Base-by-base conservation (phyloP, 1,140 invertebrate genomes). In the Brachionus manjavacas region DNA sequence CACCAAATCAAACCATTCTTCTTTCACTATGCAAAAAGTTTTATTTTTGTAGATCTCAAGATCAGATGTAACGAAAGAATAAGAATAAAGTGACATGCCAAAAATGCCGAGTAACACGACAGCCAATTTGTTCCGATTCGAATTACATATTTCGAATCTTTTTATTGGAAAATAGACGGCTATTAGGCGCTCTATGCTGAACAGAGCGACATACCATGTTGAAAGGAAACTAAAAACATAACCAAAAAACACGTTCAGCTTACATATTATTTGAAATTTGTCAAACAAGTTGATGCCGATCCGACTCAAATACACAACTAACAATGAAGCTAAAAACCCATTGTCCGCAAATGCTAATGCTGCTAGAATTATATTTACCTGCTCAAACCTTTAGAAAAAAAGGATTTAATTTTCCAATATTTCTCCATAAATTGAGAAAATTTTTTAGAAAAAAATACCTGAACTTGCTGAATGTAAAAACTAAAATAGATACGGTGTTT, bases 291-390 rank as follows among this genome's bases (percentile, higher is more conserved):
- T 86, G 85, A 91, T 90, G 4, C 90, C 90, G 1, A 91, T 60
- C 3, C 88, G 89, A 20, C 90, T 91, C 14, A 92, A 80, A 91
- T 91, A 92, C 0, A 91, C 90, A 2, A 91, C 84, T 3, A 91
- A 85, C 16, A 92, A 76, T 0, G 89, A 87, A 3, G 89, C 85
- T 2, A 92, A 85, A 78, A 91, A 92, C 11, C 89, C 88, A 46
- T 91, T 90, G 85, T 92, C 91, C 0, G 91, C 89, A 0, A 87
- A 88, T 2, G 91, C 90, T 12, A 92, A 84, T 0, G 91, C 91
- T 0, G 91, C 91, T 28, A 92, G 83, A 76, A 76, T 92, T 92
- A 74, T 91, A 92, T 74, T 90, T 91, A 0, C 91, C 91, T 80
- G 91, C 91, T 2, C 91, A 86, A 87, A 91, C 88, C 81, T 90